A percentile compares a stretch with the other conserved stretches of the same genome.
phyloP scores from a whole-genome alignment of 1,140 invertebrate genomes.

The Probaryconus sp. region DNA sequence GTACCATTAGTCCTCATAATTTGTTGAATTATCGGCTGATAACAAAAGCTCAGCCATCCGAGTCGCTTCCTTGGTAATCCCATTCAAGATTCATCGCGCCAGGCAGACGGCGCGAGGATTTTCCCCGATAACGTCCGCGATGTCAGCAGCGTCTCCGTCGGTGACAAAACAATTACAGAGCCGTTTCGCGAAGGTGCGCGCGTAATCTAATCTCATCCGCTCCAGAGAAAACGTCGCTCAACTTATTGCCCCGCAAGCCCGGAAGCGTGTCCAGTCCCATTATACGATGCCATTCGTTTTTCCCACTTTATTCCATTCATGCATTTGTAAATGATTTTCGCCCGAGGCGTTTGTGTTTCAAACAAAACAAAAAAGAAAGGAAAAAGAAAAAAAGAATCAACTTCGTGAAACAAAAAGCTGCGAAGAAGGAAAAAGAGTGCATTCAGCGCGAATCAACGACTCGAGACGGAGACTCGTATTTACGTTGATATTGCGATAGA shows the following conservation, averaged over 20 bases:
- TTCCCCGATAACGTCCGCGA: slow-evolving; percentile 32
- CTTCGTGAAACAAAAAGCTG: slow-evolving; percentile 21
- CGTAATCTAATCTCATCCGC: slow-evolving; percentile 50
- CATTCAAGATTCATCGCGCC: slow-evolving; percentile 46
- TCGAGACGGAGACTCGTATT: slow-evolving; percentile 23
- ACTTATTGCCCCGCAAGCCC: too few species aligned
- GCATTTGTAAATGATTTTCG: slow-evolving; percentile 37
- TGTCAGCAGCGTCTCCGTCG: slow-evolving; percentile 38
- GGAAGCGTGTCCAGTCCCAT: background rate
- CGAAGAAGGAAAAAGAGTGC: slow-evolving; percentile 21
- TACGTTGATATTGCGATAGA: slow-evolving; percentile 17
- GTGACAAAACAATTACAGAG: slow-evolving; percentile 56
- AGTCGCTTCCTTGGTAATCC: slow-evolving; percentile 30
- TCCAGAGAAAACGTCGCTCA: slow-evolving; percentile 9
- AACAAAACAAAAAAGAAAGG: slow-evolving; percentile 11
- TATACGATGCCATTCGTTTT: background rate
- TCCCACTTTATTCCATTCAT: background rate
- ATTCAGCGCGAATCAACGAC: slow-evolving; percentile 39
- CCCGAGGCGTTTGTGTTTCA: slow-evolving; percentile 8
- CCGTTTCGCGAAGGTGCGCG: slow-evolving; percentile 32
- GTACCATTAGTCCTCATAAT: slow-evolving; percentile 33
- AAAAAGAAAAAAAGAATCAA: slow-evolving; percentile 11
- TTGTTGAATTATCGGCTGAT: slow-evolving; percentile 47
- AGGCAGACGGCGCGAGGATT: slow-evolving; percentile 15
- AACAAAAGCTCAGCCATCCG: slow-evolving; percentile 38